These are phyloP conservation scores for Anguilla marmorata DNA, from an alignment of 2,797 vertebrate genomes.

Conservation along the genomic window DNA sequence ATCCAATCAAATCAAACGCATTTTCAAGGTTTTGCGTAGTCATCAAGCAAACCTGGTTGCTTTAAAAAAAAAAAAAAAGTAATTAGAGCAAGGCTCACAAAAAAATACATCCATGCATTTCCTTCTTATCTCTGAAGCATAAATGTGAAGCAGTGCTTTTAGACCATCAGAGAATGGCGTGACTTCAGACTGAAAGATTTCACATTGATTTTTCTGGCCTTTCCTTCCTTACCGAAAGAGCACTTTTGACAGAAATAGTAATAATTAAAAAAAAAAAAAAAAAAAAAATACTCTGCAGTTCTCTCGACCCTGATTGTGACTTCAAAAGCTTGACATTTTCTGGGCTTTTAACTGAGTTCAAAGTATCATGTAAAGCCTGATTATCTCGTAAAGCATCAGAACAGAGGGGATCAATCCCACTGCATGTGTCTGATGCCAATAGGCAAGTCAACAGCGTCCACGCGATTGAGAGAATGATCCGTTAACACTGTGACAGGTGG, in stretches of 20 bases:
- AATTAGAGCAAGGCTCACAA: neutral
- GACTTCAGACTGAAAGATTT: neutral
- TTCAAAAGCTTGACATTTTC: constrained; percentile 29
- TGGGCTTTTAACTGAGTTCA: constrained; percentile 14
- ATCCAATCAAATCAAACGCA: neutral
- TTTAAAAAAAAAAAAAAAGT: neutral
- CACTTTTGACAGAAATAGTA: constrained; percentile 3
- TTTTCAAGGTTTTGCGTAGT: neutral
- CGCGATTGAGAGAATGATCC: neutral
- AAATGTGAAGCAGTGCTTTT: neutral
- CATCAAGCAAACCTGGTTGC: neutral
- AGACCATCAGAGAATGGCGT: neutral
- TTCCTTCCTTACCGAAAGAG: neutral
- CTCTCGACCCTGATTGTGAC: constrained; percentile 14
- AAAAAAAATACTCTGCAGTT: too few relatives aligned
- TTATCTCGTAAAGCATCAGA: neutral
- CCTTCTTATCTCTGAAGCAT: neutral
- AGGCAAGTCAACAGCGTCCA: neutral
- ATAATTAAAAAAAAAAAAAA: neutral
- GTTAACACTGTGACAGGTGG: neutral
- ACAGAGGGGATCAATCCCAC: constrained; percentile 18
- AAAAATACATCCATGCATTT: neutral
- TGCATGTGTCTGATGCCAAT: constrained; percentile 13
- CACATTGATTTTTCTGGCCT: neutral
- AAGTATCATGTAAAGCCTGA: constrained; percentile 21